Base-by-base conservation (phyloP, 1,140 invertebrate species). In the Pseudoatta argentina region DNA sequence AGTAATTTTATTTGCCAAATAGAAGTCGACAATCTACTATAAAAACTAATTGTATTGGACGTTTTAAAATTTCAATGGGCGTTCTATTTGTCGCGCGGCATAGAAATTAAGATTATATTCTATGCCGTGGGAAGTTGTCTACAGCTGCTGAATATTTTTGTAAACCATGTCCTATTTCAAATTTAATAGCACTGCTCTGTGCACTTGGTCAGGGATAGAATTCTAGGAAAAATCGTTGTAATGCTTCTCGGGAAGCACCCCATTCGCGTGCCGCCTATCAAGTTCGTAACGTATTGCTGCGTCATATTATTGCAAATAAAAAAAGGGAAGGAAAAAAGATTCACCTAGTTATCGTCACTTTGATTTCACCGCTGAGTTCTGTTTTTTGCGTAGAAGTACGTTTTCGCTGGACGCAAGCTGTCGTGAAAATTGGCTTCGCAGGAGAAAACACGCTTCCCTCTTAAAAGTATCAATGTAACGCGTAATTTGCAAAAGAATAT, bases 141-240 rank as follows among this genome's bases (percentile, higher is more conserved):
- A 16, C 12, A 24, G 8, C 10, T 27, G 2, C 24, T n/a, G 16
- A 71, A 57, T 59, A 48, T 72, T 73, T 61, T 63, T 63, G 27
- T 61, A 30, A 30, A 61, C 3, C 39, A 8, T 12, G 18, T 83
- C 8, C 8, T 8, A 48, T 48, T 75, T 83, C 14, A 24, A 73
- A 30, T 73, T 83, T 83, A 75, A 83, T 61, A 63, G 39, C 12
- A 0, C 5, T 21, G n/a, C 14, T 55, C 12, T 5, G 64, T 21
- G 12, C 16, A 16, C 7, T 14, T 12, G 10, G 30, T 59, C 34
- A n/a, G 30, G 27, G 63, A 72, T 53, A 61, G 7, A 5, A 34
- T 83, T 83, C 39, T 51, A 30, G 44, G 79, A 75, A 83, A 83
- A 83, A 73, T 63, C 44, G 39, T 82, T 59, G 53, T 16, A 48